These are phyloP conservation scores for Portevinia maculata DNA, from an alignment of 2,888 invertebrate genomes.

Conservation along the genomic window DNA sequence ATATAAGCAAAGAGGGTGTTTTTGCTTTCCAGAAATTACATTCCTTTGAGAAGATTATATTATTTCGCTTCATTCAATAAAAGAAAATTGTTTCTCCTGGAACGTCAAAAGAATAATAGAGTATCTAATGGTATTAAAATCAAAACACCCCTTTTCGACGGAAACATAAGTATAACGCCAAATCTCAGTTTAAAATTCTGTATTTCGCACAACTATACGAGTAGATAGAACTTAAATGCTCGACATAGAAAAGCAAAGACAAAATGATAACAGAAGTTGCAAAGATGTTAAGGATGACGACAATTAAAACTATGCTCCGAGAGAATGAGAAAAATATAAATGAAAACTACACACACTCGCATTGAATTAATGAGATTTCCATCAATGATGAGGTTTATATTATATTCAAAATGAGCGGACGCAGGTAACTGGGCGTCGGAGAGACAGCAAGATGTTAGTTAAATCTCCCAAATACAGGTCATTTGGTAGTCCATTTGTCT, in stretches of 20 bases:
- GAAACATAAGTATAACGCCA: not conserved
- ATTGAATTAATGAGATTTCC: not conserved
- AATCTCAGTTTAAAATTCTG: constrained; percentile 10
- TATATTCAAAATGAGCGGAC: not conserved
- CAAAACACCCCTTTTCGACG: constrained; percentile 8
- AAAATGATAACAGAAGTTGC: constrained; percentile 1
- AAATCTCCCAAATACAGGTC: too few species aligned
- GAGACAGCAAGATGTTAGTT: too few species aligned
- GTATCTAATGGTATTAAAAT: constrained; percentile 12
- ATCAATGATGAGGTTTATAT: not conserved
- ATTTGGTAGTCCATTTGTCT: too few species aligned
- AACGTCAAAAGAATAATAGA: not conserved
- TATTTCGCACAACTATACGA: too few species aligned
- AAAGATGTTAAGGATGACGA: not conserved
- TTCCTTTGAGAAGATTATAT: not conserved
- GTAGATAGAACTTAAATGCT: not conserved
- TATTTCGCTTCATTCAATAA: not conserved
- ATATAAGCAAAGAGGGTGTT: too few species aligned
- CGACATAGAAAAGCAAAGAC: not conserved
- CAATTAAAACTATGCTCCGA: constrained; percentile 25
- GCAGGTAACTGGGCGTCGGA: too few species aligned
- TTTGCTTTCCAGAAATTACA: too few species aligned
- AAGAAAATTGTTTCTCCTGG: not conserved
- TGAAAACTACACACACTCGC: not conserved
- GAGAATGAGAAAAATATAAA: constrained; percentile 12